These are phyloP conservation scores for Chloropsis hardwickii DNA, from an alignment of 2,113 vertebrate species.

Conservation along the genomic window DNA sequence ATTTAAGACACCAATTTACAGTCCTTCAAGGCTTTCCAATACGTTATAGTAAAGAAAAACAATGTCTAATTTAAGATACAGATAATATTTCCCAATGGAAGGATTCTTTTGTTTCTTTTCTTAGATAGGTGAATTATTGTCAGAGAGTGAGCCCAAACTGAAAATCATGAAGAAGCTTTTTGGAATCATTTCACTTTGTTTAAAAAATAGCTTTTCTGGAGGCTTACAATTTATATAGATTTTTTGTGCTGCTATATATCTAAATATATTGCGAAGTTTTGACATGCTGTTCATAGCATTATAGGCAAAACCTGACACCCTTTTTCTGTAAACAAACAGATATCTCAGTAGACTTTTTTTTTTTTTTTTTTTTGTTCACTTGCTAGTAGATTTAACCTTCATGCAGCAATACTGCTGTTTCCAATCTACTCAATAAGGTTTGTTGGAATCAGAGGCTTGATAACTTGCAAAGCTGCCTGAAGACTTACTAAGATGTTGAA, in stretches of 20 bases:
- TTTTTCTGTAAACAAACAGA: not conserved
- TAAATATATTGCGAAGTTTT: not conserved
- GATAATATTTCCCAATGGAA: not conserved
- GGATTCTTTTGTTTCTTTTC: not conserved
- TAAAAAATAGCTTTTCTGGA: not conserved
- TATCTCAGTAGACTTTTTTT: not conserved
- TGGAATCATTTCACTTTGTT: not conserved
- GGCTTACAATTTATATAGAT: not conserved
- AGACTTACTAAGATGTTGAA: not conserved
- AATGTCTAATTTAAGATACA: not conserved
- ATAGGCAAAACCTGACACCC: not conserved
- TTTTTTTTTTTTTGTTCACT: not conserved
- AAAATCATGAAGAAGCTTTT: not conserved
- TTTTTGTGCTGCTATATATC: not conserved
- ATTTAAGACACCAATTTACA: not conserved
- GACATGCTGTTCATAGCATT: not conserved
- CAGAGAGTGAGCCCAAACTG: not conserved
- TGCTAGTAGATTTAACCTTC: not conserved
- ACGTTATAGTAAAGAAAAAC: not conserved
- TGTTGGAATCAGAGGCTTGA: not conserved
- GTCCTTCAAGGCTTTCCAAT: not conserved
- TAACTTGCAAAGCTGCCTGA: not conserved
- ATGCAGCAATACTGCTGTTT: not conserved
- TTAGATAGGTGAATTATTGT: not conserved
- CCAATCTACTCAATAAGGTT: not conserved